phyloP scores from a whole-genome alignment of 2,113 vertebrate species.

The Actenoides hombroni region DNA sequence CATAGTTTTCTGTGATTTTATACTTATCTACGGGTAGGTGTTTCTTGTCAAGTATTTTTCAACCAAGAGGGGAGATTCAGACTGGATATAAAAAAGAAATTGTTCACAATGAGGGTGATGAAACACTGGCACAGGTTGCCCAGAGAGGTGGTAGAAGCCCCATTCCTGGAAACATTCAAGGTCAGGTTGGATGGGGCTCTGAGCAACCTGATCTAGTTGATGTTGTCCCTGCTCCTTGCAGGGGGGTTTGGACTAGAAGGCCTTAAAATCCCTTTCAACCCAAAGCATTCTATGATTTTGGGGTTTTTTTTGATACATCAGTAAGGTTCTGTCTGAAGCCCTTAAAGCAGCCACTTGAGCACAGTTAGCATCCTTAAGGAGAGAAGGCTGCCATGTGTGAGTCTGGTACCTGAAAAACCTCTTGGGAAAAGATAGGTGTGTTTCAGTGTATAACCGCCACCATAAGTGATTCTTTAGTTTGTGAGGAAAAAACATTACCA shows the following conservation, averaged over 20 bases:
- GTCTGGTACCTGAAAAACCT: not conserved
- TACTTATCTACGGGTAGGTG: not conserved
- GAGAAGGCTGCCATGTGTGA: not conserved
- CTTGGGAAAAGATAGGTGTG: not conserved
- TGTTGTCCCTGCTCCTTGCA: not conserved
- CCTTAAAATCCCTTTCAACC: not conserved
- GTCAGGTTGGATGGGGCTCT: not conserved
- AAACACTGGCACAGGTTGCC: not conserved
- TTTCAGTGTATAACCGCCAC: not conserved
- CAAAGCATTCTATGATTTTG: not conserved
- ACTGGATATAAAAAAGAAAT: not conserved
- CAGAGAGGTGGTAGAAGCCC: not conserved
- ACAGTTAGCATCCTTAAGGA: not conserved
- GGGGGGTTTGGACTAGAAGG: not conserved
- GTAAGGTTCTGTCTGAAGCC: not conserved
- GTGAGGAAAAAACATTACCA: not conserved
- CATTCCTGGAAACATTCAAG: not conserved
- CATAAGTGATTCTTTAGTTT: not conserved
- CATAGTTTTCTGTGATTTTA: not conserved
- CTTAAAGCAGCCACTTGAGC: not conserved
- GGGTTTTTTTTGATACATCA: not conserved
- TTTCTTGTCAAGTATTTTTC: not conserved
- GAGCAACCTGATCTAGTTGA: not conserved
- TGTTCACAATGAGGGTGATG: not conserved
- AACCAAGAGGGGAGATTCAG: not conserved